Evolutionary conservation across 2,113 vertebrate species (phyloP).

Genomic region (Oceanites oceanicus): DNA sequence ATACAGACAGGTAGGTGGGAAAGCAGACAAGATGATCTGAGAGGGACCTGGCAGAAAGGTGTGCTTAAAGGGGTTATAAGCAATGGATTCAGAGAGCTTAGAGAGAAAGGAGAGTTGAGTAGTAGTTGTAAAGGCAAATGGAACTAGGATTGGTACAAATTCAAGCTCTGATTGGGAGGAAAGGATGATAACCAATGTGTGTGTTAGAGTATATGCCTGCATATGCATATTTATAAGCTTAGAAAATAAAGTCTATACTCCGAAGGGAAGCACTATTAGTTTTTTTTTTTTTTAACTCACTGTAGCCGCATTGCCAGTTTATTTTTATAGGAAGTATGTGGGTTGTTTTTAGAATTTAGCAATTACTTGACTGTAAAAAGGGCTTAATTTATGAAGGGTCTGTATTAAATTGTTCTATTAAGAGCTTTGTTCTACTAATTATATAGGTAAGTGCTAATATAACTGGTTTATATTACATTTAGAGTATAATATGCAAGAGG

Average conservation of each 20-base stretch:
- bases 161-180: not conserved
- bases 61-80: not conserved
- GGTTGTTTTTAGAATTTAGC: not conserved
- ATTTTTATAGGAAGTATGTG: not conserved
- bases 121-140: not conserved
- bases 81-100: not conserved
- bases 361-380: not conserved
- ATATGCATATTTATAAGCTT: not conserved
- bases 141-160: not conserved
- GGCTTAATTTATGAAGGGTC: not conserved
- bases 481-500: not conserved
- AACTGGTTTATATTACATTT: constrained; percentile 52
- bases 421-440: constrained; percentile 24
- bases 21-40: not conserved
- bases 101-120: not conserved
- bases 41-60: not conserved
- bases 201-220: not conserved
- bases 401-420: not conserved
- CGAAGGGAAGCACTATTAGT: not conserved
- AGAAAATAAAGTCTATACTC: not conserved
- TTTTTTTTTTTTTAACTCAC: not conserved
- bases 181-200: not conserved
- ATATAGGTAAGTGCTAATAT: constrained; percentile 17
- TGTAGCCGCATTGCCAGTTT: not conserved
- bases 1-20: not conserved